A percentile compares a stretch with the other conserved stretches of the same genome.
Conservation (phyloP, 2,888 invertebrate species). For the Cactoblastis cactorum region DNA sequence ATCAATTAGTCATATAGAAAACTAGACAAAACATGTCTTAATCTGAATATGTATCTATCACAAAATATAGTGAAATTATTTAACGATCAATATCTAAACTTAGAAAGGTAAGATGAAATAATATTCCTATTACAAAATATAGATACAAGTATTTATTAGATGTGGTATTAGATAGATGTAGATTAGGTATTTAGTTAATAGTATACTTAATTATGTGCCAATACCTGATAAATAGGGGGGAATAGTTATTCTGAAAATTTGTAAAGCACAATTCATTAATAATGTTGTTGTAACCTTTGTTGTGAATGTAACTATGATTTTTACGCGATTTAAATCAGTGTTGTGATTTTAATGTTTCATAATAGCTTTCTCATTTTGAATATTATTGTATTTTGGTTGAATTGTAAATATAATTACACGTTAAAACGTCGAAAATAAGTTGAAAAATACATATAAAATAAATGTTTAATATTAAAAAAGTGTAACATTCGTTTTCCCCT, state of each 20-base stretch:
- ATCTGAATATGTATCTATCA: not conserved
- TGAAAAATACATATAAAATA: conserved; percentile 8
- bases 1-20: not conserved
- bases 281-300: conserved; percentile 36
- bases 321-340: conserved; percentile 43
- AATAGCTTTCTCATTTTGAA: conserved; percentile 26
- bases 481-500: conserved; percentile 37
- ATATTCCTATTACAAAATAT: conserved; percentile 47
- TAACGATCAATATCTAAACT: conserved; percentile 25
- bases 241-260: conserved; percentile 33
- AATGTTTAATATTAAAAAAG: conserved; percentile 25
- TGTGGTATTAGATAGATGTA: conserved; percentile 37
- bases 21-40: not conserved
- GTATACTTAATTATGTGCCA: conserved; percentile 41
- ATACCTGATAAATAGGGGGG: conserved; percentile 32
- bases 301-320: conserved; percentile 1
- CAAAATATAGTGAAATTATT: not conserved
- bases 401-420: conserved; percentile 32
- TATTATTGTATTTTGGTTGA: conserved; percentile 26
- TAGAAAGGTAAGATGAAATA: conserved; percentile 28
- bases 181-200: conserved; percentile 29
- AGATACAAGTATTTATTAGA: conserved; percentile 33
- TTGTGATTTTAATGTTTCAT: conserved; percentile 48
- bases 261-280: conserved; percentile 36
- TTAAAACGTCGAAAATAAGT: conserved; percentile 31